Percentiles rank a stretch among this genome's conserved stretches.
phyloP scores from a whole-genome alignment of 1,140 invertebrate species.

The Bombyx mori region DNA sequence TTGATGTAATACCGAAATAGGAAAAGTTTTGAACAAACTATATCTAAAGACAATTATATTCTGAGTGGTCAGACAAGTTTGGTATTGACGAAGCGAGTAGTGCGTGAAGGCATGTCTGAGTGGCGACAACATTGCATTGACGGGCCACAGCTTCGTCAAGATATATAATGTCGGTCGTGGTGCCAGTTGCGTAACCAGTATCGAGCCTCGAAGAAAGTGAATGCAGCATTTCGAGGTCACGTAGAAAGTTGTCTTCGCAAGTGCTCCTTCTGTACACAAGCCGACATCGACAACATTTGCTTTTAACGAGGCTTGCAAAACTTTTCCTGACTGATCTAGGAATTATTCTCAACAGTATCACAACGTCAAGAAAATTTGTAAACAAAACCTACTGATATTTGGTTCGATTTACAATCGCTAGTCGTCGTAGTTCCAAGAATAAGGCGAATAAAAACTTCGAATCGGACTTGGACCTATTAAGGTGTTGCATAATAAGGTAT shows the following conservation, averaged over 20 bases:
- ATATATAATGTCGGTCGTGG: conserved; percentile 44
- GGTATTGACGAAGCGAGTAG: conserved; percentile 7
- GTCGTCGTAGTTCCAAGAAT: no score
- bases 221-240: conserved; percentile 68
- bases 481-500: conserved; percentile 65
- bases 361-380: conserved; percentile 16
- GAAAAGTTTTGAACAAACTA: conserved; percentile 10
- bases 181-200: conserved; percentile 61
- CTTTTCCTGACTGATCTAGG: no score
- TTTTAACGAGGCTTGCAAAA: no score
- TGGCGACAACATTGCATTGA: conserved; percentile 23
- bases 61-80: conserved; percentile 6
- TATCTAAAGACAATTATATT: not conserved
- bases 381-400: conserved; percentile 27
- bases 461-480: conserved; percentile 34
- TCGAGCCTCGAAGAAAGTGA: conserved; percentile 65
- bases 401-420: conserved; percentile 7
- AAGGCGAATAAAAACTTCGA: conserved; percentile 17
- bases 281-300: no score
- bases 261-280: conserved; percentile 7
- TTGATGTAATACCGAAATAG: conserved; percentile 18
- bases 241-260: conserved; percentile 60
- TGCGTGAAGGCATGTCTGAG: conserved; percentile 8
- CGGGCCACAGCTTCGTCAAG: conserved; percentile 4
- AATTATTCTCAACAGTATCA: conserved; percentile 4